Evolutionary conservation across 2,888 invertebrate species (phyloP).

Genomic region (Pogonocherus hispidulus): DNA sequence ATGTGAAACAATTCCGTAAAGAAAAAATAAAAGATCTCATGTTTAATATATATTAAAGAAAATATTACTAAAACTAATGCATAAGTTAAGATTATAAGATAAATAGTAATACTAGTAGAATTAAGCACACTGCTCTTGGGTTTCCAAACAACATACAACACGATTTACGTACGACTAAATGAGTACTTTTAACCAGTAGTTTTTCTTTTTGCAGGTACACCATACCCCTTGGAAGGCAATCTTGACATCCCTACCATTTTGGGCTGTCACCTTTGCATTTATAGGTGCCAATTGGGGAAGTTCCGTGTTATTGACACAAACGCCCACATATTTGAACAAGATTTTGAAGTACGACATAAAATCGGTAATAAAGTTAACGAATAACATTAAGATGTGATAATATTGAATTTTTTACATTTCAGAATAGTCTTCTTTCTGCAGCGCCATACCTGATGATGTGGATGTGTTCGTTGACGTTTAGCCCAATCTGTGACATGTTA

Average conservation of each 20-base stretch:
- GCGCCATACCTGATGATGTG: conserved; percentile 83
- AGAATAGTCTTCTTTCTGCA: conserved; percentile 79
- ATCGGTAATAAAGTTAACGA: conserved; percentile 52
- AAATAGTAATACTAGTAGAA: no score
- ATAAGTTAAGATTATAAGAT: no score
- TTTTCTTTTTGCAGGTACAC: conserved; percentile 8
- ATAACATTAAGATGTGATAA: conserved; percentile 55
- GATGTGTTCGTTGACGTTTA: conserved; percentile 78
- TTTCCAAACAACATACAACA: no score
- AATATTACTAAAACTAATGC: no score
- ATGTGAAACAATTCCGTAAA: no score
- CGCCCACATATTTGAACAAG: conserved; percentile 51
- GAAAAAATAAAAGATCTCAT: no score
- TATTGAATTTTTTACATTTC: conserved; percentile 41
- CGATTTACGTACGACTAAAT: no score
- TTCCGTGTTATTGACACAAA: conserved; percentile 48
- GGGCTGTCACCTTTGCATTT: conserved; percentile 73
- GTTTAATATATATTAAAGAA: no score
- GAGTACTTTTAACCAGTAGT: no score
- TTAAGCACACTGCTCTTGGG: no score
- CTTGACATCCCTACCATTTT: conserved; percentile 81
- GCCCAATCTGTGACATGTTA: conserved; percentile 75
- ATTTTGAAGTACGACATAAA: conserved; percentile 64
- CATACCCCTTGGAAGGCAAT: conserved; percentile 82
- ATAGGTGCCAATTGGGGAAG: conserved; percentile 53